Percentiles rank a stretch among this genome's conserved stretches.
Conservation (phyloP, 2,888 invertebrate species). For the Parnassius smintheus region DNA sequence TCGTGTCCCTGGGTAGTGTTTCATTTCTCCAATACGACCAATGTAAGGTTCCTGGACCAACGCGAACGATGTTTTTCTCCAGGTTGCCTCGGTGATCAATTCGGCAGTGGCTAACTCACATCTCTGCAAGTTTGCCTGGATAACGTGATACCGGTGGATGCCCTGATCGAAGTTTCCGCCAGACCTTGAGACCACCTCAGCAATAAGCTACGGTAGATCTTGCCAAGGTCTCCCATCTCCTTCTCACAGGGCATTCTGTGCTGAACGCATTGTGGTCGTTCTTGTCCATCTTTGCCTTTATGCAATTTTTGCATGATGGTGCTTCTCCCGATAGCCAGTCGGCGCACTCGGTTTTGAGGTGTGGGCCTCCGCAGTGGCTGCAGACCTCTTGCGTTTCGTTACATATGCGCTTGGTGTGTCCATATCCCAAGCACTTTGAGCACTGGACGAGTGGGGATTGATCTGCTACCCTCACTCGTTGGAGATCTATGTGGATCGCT, state of each 20-base stretch:
- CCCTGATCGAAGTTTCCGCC: too few species aligned
- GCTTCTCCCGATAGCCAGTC: not conserved
- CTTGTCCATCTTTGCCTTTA: not conserved
- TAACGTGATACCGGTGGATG: not conserved
- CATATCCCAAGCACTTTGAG: too few species aligned
- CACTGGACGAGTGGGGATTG: too few species aligned
- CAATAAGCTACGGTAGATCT: not conserved
- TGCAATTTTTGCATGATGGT: not conserved
- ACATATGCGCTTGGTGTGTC: too few species aligned
- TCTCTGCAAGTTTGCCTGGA: not conserved
- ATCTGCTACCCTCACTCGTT: too few species aligned
- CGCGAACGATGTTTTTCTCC: not conserved
- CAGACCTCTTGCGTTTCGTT: not conserved
- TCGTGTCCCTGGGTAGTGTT: too few species aligned
- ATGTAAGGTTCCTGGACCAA: not conserved
- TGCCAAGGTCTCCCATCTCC: not conserved
- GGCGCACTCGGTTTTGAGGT: not conserved
- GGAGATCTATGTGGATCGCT: too few species aligned
- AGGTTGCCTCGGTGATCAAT: not conserved
- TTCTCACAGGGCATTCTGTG: too few species aligned
- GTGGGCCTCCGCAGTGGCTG: conserved; percentile 1
- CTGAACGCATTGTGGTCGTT: too few species aligned
- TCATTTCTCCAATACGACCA: not conserved
- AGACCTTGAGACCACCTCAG: not conserved
- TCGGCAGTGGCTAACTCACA: not conserved